Evolutionary conservation across 2,888 invertebrate species (phyloP).

Genomic region (Sycophila texana): DNA sequence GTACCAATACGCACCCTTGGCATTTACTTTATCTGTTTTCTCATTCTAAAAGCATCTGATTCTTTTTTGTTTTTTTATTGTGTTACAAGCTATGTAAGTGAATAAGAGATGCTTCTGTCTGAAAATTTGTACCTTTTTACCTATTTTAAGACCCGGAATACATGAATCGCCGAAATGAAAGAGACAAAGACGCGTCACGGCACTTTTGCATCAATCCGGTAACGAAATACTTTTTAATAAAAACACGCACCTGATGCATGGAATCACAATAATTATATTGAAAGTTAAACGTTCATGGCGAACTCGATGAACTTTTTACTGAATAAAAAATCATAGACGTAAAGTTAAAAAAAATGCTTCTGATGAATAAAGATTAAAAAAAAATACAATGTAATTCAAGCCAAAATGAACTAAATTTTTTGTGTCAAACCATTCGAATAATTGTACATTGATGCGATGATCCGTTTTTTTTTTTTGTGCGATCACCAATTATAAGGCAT

Average conservation of each 20-base stretch:
- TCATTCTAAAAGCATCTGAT: slow-evolving; percentile 48
- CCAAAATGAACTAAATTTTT: slow-evolving; percentile 67
- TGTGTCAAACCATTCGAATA: slow-evolving; percentile 67
- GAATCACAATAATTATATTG: slow-evolving; percentile 64
- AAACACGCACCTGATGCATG: slow-evolving; percentile 60
- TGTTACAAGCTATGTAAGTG: slow-evolving; percentile 50
- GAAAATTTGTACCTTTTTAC: slow-evolving; percentile 55
- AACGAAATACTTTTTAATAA: slow-evolving; percentile 62
- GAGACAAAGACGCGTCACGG: slow-evolving; percentile 49
- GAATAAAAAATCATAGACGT: slow-evolving; percentile 64
- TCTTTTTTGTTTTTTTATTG: slow-evolving; percentile 47
- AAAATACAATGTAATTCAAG: slow-evolving; percentile 66
- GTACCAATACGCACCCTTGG: slow-evolving; percentile 49
- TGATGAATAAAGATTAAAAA: slow-evolving; percentile 67
- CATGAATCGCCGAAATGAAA: slow-evolving; percentile 53
- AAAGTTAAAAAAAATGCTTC: slow-evolving; percentile 65
- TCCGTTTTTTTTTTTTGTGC: slow-evolving; percentile 40
- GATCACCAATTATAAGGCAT: slow-evolving; percentile 30
- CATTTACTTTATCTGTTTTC: slow-evolving; percentile 55
- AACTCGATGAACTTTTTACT: slow-evolving; percentile 71
- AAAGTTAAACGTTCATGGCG: slow-evolving; percentile 69
- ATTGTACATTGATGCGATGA: slow-evolving; percentile 59
- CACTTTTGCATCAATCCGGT: slow-evolving; percentile 71
- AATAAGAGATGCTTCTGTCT: slow-evolving; percentile 45
- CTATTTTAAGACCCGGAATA: slow-evolving; percentile 55